phyloP scores from a whole-genome alignment of 2,113 vertebrate genomes.

The Albula glossodonta region DNA sequence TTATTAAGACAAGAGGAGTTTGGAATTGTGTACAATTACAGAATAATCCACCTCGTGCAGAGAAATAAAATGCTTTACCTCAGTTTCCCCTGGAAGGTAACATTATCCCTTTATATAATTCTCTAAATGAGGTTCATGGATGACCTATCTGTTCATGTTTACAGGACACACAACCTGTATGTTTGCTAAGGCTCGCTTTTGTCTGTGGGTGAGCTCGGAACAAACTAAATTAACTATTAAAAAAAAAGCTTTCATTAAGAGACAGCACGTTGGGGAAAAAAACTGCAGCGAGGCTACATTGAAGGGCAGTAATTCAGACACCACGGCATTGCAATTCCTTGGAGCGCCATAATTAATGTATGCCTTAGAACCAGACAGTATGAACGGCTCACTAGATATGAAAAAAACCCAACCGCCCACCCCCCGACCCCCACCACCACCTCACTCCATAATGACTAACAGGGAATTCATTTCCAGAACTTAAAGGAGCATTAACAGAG shows the following conservation, averaged over 20 bases:
- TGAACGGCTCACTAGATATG: slow-evolving; percentile 51
- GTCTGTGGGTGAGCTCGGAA: slow-evolving; percentile 60
- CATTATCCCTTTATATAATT: background rate
- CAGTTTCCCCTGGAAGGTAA: background rate
- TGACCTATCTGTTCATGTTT: slow-evolving; percentile 49
- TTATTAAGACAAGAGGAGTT: background rate
- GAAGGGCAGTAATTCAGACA: slow-evolving; percentile 57
- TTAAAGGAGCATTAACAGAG: background rate
- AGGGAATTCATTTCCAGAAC: background rate
- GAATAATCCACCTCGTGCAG: background rate
- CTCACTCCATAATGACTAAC: background rate
- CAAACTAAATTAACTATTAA: slow-evolving; percentile 70
- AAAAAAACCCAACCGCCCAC: slow-evolving; percentile 28
- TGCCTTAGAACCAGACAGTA: slow-evolving; percentile 58
- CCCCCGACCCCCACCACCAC: background rate
- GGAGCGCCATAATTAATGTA: slow-evolving; percentile 65
- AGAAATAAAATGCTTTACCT: background rate
- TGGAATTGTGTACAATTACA: background rate
- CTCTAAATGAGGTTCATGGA: background rate
- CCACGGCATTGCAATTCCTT: slow-evolving; percentile 53
- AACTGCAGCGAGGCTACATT: slow-evolving; percentile 43
- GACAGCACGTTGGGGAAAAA: slow-evolving; percentile 30
- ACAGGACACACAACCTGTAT: slow-evolving; percentile 66
- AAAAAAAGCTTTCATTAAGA: slow-evolving; percentile 29
- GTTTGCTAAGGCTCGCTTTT: slow-evolving; percentile 58